Evolutionary conservation across 2,113 vertebrate species (phyloP).

Genomic region (Forbesichthys papilliferus): DNA sequence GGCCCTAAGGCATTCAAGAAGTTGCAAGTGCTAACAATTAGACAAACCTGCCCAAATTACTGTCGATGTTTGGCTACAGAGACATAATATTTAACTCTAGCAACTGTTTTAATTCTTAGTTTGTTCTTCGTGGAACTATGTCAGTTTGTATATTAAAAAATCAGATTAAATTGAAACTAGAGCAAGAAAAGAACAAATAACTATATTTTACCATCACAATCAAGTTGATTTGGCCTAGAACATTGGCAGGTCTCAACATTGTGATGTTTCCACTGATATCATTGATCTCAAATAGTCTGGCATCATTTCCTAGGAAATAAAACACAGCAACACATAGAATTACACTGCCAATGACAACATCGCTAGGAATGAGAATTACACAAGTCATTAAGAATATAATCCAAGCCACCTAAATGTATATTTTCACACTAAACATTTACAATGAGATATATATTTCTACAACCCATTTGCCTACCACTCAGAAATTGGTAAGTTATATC

Average conservation of each 20-base stretch:
- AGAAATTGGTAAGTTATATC: slow-evolving; percentile 74
- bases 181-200: neutral
- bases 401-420: neutral
- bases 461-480: slow-evolving; percentile 59
- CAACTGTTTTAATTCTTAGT: no score
- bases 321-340: no score
- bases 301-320: slow-evolving; percentile 68
- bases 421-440: neutral
- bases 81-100: no score
- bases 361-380: no score
- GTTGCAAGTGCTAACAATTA: no score
- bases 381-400: no score
- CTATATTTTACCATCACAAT: slow-evolving; percentile 78
- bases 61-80: no score
- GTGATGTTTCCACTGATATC: slow-evolving; percentile 75
- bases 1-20: no score
- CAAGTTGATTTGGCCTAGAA: slow-evolving; percentile 53
- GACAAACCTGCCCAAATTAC: no score
- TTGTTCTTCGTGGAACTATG: no score
- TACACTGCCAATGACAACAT: no score
- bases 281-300: slow-evolving; percentile 66
- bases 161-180: neutral
- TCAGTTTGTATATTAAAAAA: neutral
- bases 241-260: slow-evolving; percentile 65
- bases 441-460: neutral